Evolutionary conservation across 2,797 vertebrate species (phyloP), one percentile per base, ranked within the genome.

Genomic region (Esox masquinongy): DNA sequence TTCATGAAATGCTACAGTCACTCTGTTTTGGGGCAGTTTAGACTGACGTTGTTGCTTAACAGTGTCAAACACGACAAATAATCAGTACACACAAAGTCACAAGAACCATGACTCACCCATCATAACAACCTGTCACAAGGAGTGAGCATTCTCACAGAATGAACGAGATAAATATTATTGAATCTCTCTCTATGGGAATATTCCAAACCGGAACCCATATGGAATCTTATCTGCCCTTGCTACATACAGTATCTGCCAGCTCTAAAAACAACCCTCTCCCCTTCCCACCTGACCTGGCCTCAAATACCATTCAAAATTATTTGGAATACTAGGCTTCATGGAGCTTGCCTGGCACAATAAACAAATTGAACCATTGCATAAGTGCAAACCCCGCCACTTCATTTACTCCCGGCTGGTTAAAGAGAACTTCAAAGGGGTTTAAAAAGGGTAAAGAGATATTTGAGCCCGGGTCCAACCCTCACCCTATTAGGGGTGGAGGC

Each of bases 211-310:
- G 22, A 3, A 8, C 63, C 19, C 26, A 76, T 4, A n/a, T 14
- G 43, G 43, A 69, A 53, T 47, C 67, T 73, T 31, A 73, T 39
- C 64, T 31, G 39, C 76, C 29, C 31, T 29, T 53, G 43, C 76
- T 47, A 47, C 9, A 14, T 47, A 47, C 43, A 47, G 66, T 77
- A 43, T 76, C 61, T 59, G 59, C 51, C 59, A 74, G 47, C 24
- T 79, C 77, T 83, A 75, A 79, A 87, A 82, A 88, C 77, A 84
- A 73, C 26, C 6, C 17, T 56, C 59, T 26, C 19, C 1, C 9
- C 61, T 68, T 31, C 49, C 59, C 74, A 77, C 43, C 63, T 36
- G n/a, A 22, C n/a, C 2, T 22, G 53, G 19, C 7, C 7, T n/a
- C 53, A 56, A 56, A 22, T 56, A n/a, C 53, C n/a, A 56, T 56